A percentile compares a stretch with the other conserved stretches of the same genome.
These are phyloP conservation scores for Caenorhabditis sulstoni DNA, from an alignment of 2,888 invertebrate genomes.

Conservation along the genomic window DNA sequence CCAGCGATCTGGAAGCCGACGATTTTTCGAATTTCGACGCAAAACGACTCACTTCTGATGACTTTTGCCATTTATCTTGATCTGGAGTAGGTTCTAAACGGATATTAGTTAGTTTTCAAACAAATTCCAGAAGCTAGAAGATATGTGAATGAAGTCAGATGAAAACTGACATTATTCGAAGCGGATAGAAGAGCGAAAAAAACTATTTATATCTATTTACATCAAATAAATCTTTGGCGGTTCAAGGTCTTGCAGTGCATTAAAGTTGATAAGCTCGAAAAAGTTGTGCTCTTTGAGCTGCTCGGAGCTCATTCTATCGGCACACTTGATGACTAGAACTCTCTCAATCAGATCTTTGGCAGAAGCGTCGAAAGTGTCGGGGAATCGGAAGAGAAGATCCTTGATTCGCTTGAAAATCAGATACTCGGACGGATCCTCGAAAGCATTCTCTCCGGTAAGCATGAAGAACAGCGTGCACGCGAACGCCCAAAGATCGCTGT, in stretches of 20 bases:
- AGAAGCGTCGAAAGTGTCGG: constrained; percentile 90
- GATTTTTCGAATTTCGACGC: neutral
- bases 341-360: constrained; percentile 92
- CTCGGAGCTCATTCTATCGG: constrained; percentile 86
- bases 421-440: constrained; percentile 87
- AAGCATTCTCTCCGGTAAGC: constrained; percentile 68
- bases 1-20: constrained; percentile 69
- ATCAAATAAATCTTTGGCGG: constrained; percentile 53
- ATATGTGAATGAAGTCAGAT: no score
- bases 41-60: constrained; percentile 73
- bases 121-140: no score
- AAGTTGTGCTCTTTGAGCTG: constrained; percentile 88
- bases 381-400: constrained; percentile 92
- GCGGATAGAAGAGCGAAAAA: neutral
- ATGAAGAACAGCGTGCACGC: constrained; percentile 61
- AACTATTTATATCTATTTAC: neutral
- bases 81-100: neutral
- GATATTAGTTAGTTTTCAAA: constrained; percentile 1
- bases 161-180: neutral
- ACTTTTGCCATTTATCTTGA: constrained; percentile 75
- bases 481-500: constrained; percentile 72
- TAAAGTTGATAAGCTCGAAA: constrained; percentile 68
- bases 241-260: constrained; percentile 40
- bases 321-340: constrained; percentile 85
- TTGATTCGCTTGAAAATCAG: constrained; percentile 96